Percentiles rank a stretch among this genome's conserved stretches.
Evolutionary conservation across 2,888 invertebrate species (phyloP).

Genomic region (Saturnia pavonia): DNA sequence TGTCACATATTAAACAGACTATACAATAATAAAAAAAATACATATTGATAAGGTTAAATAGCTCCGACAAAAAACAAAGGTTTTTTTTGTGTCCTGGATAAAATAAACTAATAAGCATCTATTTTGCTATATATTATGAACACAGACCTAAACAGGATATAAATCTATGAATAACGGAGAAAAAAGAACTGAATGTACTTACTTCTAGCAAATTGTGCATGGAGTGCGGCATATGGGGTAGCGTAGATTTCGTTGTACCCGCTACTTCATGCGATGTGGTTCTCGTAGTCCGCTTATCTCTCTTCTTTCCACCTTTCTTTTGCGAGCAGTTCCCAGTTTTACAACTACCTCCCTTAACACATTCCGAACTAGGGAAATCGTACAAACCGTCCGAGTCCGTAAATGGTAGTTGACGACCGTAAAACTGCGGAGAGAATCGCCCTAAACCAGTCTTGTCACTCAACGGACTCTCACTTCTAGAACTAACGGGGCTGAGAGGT

Average conservation of each 20-base stretch:
- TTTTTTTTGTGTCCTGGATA: too few species aligned
- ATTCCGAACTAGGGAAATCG: slow-evolving; percentile 90
- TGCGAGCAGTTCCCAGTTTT: slow-evolving; percentile 74
- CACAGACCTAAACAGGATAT: background rate
- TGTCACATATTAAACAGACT: too few species aligned
- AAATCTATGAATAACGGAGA: background rate
- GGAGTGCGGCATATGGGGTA: slow-evolving; percentile 77
- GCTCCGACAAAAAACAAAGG: too few species aligned
- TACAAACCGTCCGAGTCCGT: slow-evolving; percentile 91
- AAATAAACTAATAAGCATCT: too few species aligned
- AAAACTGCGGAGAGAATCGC: slow-evolving; percentile 87
- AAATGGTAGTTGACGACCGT: slow-evolving; percentile 86
- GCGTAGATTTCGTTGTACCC: slow-evolving; percentile 79
- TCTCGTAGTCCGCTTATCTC: slow-evolving; percentile 82
- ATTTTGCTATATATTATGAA: background rate
- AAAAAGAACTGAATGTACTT: slow-evolving; percentile 26
- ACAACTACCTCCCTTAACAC: slow-evolving; percentile 80
- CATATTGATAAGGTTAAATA: too few species aligned
- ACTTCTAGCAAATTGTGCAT: slow-evolving; percentile 84
- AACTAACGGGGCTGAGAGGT: slow-evolving; percentile 87
- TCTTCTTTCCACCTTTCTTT: slow-evolving; percentile 83
- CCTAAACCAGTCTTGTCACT: slow-evolving; percentile 87
- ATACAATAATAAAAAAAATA: too few species aligned
- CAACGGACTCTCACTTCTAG: slow-evolving; percentile 89
- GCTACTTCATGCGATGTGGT: slow-evolving; percentile 73